Evolutionary conservation across 2,888 invertebrate genomes (phyloP), one percentile per base, ranked within the genome.

Genomic region (Eurytoma californica): DNA sequence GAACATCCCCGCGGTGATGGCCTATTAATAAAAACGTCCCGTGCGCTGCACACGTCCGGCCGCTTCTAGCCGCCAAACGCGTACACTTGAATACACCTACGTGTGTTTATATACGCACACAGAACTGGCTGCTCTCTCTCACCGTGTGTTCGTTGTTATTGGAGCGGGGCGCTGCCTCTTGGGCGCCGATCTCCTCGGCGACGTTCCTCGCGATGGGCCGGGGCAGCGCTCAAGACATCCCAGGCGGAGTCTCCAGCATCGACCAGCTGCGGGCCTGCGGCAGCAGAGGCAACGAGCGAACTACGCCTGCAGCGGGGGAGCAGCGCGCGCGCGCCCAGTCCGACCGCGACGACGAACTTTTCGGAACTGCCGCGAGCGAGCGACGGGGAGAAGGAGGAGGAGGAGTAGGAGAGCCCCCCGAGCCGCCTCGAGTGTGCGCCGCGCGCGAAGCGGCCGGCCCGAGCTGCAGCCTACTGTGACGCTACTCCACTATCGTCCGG

Each of bases 11-110:
- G 80, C 24, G 61, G 20, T 3, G 24, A 12, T 18, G 16, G 18
- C 18, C 12, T 58, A 58, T 58, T 18, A 12, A 58, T 20, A 47
- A 82, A 82, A n/a, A 79, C 83, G 67, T 39, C 80, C 80, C 13
- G 14, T 82, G 13, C 12, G 66, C 13, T 24, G 82, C 3, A 55
- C 74, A 0, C 80, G 53, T 53, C 13, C 53, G 53, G 53, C 13
- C n/a, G 53, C 53, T 3, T 4, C 13, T 13, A 49, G 49, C 12
- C 49, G 49, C 49, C 49, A 14, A 9, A 13, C 58, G 58, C 58
- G 58, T 20, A 20, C 18, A 12, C 24, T 24, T 24, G 24, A n/a
- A n/a, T 24, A 24, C 24, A 2, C 1, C 24, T 24, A 24, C 20
- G 13, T 5, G 24, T 24, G 4, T 20, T 4, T 20, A 3, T 14